These are phyloP conservation scores for Pterostichus niger DNA, from an alignment of 2,888 invertebrate species.

Conservation along the genomic window DNA sequence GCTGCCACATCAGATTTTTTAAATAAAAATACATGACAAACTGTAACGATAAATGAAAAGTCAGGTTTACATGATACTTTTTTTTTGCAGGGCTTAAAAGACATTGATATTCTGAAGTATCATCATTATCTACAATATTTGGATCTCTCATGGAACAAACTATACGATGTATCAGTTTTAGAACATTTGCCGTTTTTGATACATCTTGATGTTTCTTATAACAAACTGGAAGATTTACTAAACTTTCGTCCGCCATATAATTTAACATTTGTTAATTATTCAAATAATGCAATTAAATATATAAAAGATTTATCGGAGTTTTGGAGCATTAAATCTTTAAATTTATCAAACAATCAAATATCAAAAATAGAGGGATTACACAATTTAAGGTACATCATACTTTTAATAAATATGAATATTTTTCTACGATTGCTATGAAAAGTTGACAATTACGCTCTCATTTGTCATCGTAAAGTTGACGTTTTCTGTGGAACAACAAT, in stretches of 20 bases:
- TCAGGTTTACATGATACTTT: too few species aligned
- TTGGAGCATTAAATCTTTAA: conserved; percentile 82
- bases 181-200: conserved; percentile 80
- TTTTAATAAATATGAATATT: too few species aligned
- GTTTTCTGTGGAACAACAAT: too few species aligned
- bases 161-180: conserved; percentile 79
- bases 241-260: conserved; percentile 82
- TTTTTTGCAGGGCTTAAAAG: conserved; percentile 71
- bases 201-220: conserved; percentile 80
- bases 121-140: conserved; percentile 82
- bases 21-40: too few species aligned
- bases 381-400: conserved; percentile 74
- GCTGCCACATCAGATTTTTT: too few species aligned
- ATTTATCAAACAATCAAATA: conserved; percentile 82
- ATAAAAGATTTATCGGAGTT: conserved; percentile 80
- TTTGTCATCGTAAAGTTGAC: too few species aligned
- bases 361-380: conserved; percentile 79
- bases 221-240: conserved; percentile 78
- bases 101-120: conserved; percentile 79
- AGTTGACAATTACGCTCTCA: too few species aligned
- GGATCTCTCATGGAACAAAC: conserved; percentile 80
- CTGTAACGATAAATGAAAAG: too few species aligned
- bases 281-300: conserved; percentile 79
- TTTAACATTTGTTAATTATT: conserved; percentile 81
- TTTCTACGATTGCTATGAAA: too few species aligned